Percentiles rank a stretch among this genome's conserved stretches.
phyloP scores from a whole-genome alignment of 2,797 vertebrate species.

The Chelon auratus region DNA sequence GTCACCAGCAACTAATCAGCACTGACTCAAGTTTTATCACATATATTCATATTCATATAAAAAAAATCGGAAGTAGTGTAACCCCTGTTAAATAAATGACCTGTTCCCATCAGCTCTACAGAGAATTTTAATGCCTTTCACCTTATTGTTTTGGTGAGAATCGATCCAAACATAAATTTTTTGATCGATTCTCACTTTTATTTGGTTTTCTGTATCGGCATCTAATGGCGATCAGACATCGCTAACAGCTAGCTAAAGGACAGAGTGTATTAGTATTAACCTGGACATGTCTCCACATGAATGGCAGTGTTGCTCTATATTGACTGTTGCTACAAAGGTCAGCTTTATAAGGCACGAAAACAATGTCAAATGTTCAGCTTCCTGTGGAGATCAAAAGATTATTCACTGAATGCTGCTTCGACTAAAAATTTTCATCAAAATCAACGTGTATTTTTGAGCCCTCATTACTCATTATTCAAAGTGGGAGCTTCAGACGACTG shows the following conservation, averaged over 20 bases:
- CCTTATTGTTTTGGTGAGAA: neutral
- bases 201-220: neutral
- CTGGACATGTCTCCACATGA: neutral
- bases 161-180: neutral
- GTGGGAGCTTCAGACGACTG: neutral
- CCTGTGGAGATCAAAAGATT: neutral
- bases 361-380: conserved; percentile 1
- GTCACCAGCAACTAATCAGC: no score
- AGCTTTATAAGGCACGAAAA: neutral
- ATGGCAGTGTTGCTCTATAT: neutral
- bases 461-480: neutral
- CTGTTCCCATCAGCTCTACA: neutral
- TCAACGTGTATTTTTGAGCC: neutral
- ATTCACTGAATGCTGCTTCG: neutral
- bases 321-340: no score
- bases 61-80: no score
- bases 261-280: neutral
- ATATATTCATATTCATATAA: no score
- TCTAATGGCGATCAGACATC: neutral
- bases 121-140: neutral
- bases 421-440: neutral
- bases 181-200: neutral
- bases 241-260: neutral
- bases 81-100: no score
- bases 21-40: no score